Base-by-base conservation (phyloP, 2,113 vertebrate genomes). In the Phaethon lepturus region DNA sequence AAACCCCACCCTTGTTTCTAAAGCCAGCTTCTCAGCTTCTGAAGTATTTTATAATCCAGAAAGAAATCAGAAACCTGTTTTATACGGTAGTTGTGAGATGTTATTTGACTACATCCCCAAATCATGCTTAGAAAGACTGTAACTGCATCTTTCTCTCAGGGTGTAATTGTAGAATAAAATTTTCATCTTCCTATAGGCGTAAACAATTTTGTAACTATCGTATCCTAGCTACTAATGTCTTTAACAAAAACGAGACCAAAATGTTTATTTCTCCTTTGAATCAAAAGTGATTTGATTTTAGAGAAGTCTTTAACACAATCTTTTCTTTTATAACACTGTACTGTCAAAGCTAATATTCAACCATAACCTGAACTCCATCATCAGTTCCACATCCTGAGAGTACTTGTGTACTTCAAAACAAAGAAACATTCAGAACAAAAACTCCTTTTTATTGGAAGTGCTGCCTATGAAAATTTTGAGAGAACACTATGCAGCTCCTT, bases 321-420 rank as follows among this genome's bases (percentile, higher is more conserved):
- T 86, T 82, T 83, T 44, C 52, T 94, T 83, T 86, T 58, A 3
- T 40, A 96, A 78, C 56, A 29, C 25, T 58, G 44, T 73, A 64
- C 75, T 82, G 67, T 82, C 79, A 95, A 45, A 83, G 72, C 82
- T 75, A 74, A 93, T 87, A 74, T 42, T 95, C 91, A 73, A 53
- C 96, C 95, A 87, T 67, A 97, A 91, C 94, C 96, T 64, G 29
- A 98, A 96, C 98, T 97, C 97, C 96, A 97, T 93, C 97, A 96
- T 96, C 91, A 92, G 69, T 80, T 97, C 95, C 22, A 55, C 93
- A 98, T 73, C 97, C 95, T 96, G 62, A 82, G 87, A 91, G 90
- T 78, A 93, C 83, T 95, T 50, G 47, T 74, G 91, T 62, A 95
- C 95, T 97, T 89, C 88, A 83, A 97, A 98, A 97, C 96, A 98